A percentile compares a stretch with the other conserved stretches of the same genome.
Conservation (phyloP, 2,888 invertebrate genomes). For the Melanargia galathea region DNA sequence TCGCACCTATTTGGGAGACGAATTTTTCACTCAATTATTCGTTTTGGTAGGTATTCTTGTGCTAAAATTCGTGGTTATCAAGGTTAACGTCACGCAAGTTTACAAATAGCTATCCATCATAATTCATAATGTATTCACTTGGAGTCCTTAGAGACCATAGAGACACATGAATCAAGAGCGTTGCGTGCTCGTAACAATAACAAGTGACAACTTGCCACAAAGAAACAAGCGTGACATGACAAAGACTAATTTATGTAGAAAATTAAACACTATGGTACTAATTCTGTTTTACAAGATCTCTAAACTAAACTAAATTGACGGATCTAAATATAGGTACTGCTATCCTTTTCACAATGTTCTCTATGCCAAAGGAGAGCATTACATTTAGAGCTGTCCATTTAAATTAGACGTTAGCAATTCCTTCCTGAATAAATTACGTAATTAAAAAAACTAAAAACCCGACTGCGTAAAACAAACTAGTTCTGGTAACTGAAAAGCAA, state of each 20-base stretch:
- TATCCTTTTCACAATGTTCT: no score
- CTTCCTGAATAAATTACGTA: no score
- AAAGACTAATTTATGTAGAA: conserved; percentile 10
- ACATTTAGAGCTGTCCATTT: no score
- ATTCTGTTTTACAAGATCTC: no score
- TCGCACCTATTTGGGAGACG: no score
- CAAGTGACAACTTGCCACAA: background rate
- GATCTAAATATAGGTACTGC: no score
- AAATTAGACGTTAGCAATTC: no score
- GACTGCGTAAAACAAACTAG: no score
- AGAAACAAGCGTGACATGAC: background rate
- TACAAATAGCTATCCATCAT: background rate
- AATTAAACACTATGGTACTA: background rate
- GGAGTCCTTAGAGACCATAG: background rate
- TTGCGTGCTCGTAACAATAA: conserved; percentile 17
- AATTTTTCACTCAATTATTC: background rate
- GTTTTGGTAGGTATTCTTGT: background rate
- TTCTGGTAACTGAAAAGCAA: no score
- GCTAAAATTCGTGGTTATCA: background rate
- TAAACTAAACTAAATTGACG: no score
- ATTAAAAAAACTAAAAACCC: no score
- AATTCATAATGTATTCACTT: background rate
- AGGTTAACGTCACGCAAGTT: conserved; percentile 18
- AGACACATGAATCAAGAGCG: conserved; percentile 2
- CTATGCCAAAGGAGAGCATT: no score